Percentiles rank a stretch among this genome's conserved stretches.
Conservation (phyloP, 2,113 vertebrate genomes). For the Isichthys henryi region DNA sequence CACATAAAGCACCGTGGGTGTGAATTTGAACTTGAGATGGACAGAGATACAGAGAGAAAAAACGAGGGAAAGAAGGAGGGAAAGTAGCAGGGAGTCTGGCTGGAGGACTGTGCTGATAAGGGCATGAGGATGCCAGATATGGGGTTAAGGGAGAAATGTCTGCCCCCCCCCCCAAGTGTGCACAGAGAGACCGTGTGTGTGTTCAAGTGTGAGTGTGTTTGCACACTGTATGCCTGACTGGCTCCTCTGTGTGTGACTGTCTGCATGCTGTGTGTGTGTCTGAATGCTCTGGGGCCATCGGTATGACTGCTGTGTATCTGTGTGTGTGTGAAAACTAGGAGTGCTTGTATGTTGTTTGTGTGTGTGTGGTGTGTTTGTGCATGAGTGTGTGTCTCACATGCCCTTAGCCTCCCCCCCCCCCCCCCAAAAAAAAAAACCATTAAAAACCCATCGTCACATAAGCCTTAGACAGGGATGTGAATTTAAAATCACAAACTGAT, state of each 20-base stretch:
- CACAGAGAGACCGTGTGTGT: neutral
- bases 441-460: neutral
- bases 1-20: neutral
- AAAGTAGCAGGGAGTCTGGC: constrained; percentile 17
- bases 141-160: constrained; percentile 43
- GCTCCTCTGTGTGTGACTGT: neutral
- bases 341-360: neutral
- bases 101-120: constrained; percentile 45
- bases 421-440: neutral
- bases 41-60: neutral
- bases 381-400: no score
- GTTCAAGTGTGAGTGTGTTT: neutral
- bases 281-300: neutral
- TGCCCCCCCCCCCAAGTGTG: neutral
- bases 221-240: neutral
- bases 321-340: neutral
- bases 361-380: neutral
- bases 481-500: neutral
- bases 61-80: neutral
- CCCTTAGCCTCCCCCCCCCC: neutral
- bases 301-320: neutral
- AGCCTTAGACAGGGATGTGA: neutral
- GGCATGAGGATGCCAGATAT: constrained; percentile 29
- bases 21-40: neutral
- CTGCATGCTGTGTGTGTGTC: neutral